Evolutionary conservation across 2,797 vertebrate genomes (phyloP), one percentile per base, ranked within the genome.

Genomic region (Semaprochilodus insignis): DNA sequence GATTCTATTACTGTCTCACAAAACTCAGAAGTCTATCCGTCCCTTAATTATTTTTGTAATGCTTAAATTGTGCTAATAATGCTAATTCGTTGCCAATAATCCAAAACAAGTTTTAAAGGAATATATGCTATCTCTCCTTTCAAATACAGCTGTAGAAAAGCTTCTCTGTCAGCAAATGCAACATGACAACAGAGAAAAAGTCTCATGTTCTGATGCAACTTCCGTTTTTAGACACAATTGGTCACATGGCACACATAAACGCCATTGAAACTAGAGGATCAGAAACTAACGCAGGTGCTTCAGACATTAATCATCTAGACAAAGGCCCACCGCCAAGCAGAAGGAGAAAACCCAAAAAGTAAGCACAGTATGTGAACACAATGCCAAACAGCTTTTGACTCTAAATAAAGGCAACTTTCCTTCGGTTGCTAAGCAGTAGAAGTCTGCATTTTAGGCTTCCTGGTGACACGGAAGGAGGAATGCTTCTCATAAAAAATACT

Each of bases 241-340:
- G 70, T 55, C 51, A 73, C n/a, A 13, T 27, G 27, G 5, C 13
- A 21, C 5, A 74, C 10, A 34, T n/a, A 7, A 14, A 59, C 17
- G 21, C 7, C 14, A 54, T 15, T 21, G 31, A 34, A 59, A 34
- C 27, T 34, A 36, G 72, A 59, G 72, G 27, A 59, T 59, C 31
- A 14, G 72, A 74, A 57, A 54, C 23, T 6, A 25, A 72, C 4
- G n/a, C 66, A 54, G 23, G 14, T 17, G 23, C 65, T 75, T 65
- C 48, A 54, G 27, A 65, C 89, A 83, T 87, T 84, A 34, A 59
- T 81, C 86, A 82, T 86, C 89, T 91, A 88, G 89, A 92, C 81
- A 87, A 84, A 81, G 76, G 89, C 89, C 93, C 92, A 92, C 91
- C 36, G 66, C 7, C 54, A 27, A 36, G 74, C 36, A 76, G 31